Evolutionary conservation across 2,888 invertebrate genomes (phyloP), one percentile per base, ranked within the genome.

Genomic region (Epinotia brunnichana): DNA sequence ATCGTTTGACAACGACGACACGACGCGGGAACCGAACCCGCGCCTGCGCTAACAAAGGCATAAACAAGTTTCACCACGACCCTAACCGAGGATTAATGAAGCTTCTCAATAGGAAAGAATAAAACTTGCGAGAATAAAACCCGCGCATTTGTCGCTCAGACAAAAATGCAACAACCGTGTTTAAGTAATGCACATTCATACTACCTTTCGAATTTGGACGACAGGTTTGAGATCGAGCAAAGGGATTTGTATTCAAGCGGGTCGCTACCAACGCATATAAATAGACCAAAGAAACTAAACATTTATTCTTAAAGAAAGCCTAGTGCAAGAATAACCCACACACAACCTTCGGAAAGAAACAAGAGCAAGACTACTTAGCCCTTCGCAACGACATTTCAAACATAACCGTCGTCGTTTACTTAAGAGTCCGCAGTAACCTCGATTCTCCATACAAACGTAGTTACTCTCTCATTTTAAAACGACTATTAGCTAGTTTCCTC

Each of bases 1-100:
- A 89, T 88, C 89, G 86, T 83, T 83, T 82, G 83, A 87, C 88
- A 87, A 78, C 80, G 77, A 81, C 85, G 82, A 85, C 88, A 87
- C 85, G 88, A 84, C 84, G 82, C 84, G 82, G 87, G 90, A 88
- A 85, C 88, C 89, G 87, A 88, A 88, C 87, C 85, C 82, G 80
- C 76, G 76, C 78, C 48, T 7, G 74, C 56, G 74, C 72, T 78
- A 83, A 86, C 86, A 85, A 85, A 83, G 82, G 83, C 80, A 83
- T 86, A 80, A 81, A 82, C 82, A 81, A 83, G 83, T 82, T 84
- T 82, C 85, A 83, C 85, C 84, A 17, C 77, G 76, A 81, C 74
- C 76, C 78, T 77, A n/a, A 68, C 64, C 29, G 73, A 53, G 74
- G 75, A 74, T 62, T 69, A 73, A 69, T 41, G 68, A 69, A 67